Base-by-base conservation (phyloP, 2,113 vertebrate species). In the Dromas ardeola region DNA sequence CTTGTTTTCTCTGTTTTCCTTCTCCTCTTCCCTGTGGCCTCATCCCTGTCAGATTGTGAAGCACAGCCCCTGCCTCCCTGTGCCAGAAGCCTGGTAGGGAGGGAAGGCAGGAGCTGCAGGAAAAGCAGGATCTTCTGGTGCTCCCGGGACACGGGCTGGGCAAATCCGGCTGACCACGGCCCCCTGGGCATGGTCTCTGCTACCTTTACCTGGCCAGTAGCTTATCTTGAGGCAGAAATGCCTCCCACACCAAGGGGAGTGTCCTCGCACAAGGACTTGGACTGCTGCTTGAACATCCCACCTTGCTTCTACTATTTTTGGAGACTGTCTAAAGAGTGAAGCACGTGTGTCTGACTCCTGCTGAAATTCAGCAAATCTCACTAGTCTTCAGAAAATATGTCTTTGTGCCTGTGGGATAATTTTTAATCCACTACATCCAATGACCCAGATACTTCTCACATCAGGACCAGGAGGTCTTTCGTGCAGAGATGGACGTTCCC, bases 151-250 rank as follows among this genome's bases (percentile, higher is more conserved):
- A n/a, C 1, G 4, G 49, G 4, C 36, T 55, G 84, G 70, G 40
- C 34, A 32, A 9, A 9, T 38, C 8, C 0, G 0, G 38, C 11
- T 56, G n/a, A 47, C 32, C 1, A 2, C 42, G 36, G 43, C 10
- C 25, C 21, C 2, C 1, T n/a, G 62, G 27, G 5, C 45, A 52
- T 50, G 15, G n/a, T 13, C 32, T 47, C 21, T 4, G 1, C 40
- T 49, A 49, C 13, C 11, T 73, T 69, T 49, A 73, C 12, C 49
- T 23, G 27, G 20, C 29, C 45, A 22, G 40, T 53, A 66, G 50
- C 19, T 84, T 87, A 55, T 40, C 42, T 36, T 42, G 20, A 67
- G 59, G 52, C 29, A 67, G 52, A 47, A 89, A 76, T 55, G n/a
- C 61, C 32, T 71, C 9, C 45, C 9, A 4, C 4, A 0, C 42